These are phyloP conservation scores for Brachionus asplanchnoidis DNA, from an alignment of 1,140 invertebrate species.

Conservation along the genomic window DNA sequence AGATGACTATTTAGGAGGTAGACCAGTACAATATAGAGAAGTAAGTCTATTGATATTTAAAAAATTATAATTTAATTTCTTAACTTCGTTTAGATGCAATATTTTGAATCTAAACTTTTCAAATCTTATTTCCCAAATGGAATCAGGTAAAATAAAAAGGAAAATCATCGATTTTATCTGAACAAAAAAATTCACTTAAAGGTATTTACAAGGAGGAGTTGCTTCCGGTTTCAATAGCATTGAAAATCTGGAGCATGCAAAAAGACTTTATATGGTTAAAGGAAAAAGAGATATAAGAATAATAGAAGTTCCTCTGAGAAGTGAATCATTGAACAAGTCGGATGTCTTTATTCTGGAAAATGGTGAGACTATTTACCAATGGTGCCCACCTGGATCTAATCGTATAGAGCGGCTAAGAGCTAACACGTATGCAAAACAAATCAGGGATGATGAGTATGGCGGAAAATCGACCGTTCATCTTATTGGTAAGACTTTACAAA, in stretches of 20 bases:
- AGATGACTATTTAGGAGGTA: constrained; percentile 75
- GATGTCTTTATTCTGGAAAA: constrained; percentile 82
- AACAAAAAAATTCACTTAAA: constrained; percentile 44
- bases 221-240: constrained; percentile 78
- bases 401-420: constrained; percentile 56
- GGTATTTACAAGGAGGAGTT: constrained; percentile 76
- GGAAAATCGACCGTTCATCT: constrained; percentile 70
- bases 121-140: constrained; percentile 67
- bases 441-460: constrained; percentile 76
- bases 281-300: constrained; percentile 79
- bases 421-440: constrained; percentile 64
- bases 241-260: constrained; percentile 65
- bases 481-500: constrained; percentile 60
- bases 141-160: constrained; percentile 45
- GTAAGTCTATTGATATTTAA: constrained; percentile 50
- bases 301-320: constrained; percentile 68
- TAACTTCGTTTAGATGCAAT: constrained; percentile 60
- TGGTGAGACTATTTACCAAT: constrained; percentile 71
- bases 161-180: constrained; percentile 31
- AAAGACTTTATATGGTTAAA: constrained; percentile 78
- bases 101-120: constrained; percentile 73
- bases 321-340: constrained; percentile 78
- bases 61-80: background rate
- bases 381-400: constrained; percentile 61
- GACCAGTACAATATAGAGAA: constrained; percentile 78